Conservation (phyloP, 2,888 invertebrate species). For the Lasioglossum pauxillum region DNA sequence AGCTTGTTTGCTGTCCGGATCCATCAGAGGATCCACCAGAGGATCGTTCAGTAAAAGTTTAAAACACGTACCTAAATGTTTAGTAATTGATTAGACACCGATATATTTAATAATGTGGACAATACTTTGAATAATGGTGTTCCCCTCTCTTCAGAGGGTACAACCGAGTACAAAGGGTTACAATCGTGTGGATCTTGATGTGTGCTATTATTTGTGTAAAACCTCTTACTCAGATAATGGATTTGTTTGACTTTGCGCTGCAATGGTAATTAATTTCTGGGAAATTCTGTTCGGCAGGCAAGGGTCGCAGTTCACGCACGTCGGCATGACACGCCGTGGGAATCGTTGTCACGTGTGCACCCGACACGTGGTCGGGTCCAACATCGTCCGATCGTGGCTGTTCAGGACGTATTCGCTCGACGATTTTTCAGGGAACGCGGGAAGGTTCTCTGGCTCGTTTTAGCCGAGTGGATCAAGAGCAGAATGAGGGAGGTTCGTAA, state of each 20-base stretch:
- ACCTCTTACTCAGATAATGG: not conserved
- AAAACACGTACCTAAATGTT: too few relatives aligned
- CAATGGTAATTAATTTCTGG: not conserved
- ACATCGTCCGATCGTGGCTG: constrained; percentile 63
- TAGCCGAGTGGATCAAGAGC: constrained; percentile 66
- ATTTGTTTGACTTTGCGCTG: too few relatives aligned
- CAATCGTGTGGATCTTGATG: too few relatives aligned
- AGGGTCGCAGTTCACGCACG: constrained; percentile 68
- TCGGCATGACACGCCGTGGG: constrained; percentile 72
- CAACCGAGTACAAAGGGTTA: too few relatives aligned
- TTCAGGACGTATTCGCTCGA: constrained; percentile 62
- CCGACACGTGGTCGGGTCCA: constrained; percentile 44
- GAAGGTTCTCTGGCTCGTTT: constrained; percentile 66
- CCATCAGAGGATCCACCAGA: constrained; percentile 2
- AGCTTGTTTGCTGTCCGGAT: not conserved
- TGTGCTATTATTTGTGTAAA: too few relatives aligned
- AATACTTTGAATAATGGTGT: too few relatives aligned
- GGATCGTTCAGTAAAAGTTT: constrained; percentile 48
- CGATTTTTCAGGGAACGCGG: constrained; percentile 68
- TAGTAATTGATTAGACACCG: too few relatives aligned
- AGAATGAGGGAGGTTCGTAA: constrained; percentile 57
- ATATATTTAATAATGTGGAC: too few relatives aligned
- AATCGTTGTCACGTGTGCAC: constrained; percentile 65
- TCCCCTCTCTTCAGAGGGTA: too few relatives aligned
- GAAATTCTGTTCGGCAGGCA: constrained; percentile 35